Evolutionary conservation across 2,113 vertebrate genomes (phyloP).

Genomic region (Percopsis transmontana): DNA sequence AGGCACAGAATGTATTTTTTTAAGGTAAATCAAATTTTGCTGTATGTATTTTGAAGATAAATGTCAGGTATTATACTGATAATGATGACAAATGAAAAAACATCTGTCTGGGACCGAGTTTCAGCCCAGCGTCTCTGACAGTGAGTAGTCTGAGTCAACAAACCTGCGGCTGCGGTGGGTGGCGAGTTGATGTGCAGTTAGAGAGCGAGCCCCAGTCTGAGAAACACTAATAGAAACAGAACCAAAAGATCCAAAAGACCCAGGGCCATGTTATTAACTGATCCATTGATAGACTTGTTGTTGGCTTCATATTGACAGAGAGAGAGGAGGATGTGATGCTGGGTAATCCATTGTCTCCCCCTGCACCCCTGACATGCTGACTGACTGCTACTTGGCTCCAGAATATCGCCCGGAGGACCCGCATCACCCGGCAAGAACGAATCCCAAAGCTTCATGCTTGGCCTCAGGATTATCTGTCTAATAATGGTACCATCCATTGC

Average conservation of each 20-base stretch:
- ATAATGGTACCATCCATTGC: too few relatives aligned
- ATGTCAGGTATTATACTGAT: too few relatives aligned
- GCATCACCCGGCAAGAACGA: conserved; percentile 13
- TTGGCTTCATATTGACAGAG: conserved; percentile 53
- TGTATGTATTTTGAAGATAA: neutral
- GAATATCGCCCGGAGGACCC: conserved; percentile 27
- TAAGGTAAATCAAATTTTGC: too few relatives aligned
- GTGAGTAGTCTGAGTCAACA: conserved; percentile 43
- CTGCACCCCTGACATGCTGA: conserved; percentile 27
- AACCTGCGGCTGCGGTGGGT: conserved; percentile 12
- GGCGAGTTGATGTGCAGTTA: conserved; percentile 17
- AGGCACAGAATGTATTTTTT: too few relatives aligned
- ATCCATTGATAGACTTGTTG: conserved; percentile 67
- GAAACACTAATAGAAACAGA: conserved; percentile 60
- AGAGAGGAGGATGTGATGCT: conserved; percentile 42
- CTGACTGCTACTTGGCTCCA: conserved; percentile 32
- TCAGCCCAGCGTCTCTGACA: conserved; percentile 1
- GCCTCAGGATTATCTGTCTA: conserved; percentile 17
- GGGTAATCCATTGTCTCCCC: conserved; percentile 59
- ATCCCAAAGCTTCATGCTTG: neutral
- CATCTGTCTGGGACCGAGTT: neutral
- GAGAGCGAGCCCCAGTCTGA: conserved; percentile 36
- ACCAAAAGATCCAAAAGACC: conserved; percentile 33
- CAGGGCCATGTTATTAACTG: conserved; percentile 64
- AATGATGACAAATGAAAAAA: conserved; percentile 2